Conservation (phyloP, 35 echinoderm and acorn worm genomes). For the Apostichopus japonicus region DNA sequence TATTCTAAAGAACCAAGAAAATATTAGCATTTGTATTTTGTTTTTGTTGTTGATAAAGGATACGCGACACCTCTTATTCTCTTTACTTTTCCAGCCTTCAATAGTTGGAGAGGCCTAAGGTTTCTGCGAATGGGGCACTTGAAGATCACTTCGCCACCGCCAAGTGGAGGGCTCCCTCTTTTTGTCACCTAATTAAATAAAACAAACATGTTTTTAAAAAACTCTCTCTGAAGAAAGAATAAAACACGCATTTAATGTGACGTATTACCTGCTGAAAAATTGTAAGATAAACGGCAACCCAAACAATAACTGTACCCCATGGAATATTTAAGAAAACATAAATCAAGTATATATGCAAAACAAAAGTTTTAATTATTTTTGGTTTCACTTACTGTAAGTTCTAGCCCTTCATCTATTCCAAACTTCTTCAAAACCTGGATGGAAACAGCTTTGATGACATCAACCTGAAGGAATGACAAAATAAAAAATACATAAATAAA, state of each 20-base stretch:
- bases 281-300: no score
- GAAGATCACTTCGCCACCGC: constrained; percentile 93
- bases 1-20: no score
- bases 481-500: background rate
- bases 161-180: constrained; percentile 70
- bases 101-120: constrained; percentile 79
- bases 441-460: constrained; percentile 88
- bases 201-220: background rate
- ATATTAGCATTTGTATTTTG: background rate
- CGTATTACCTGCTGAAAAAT: no score
- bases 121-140: constrained; percentile 84
- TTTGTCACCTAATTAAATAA: background rate
- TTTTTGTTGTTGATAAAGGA: constrained; percentile 61
- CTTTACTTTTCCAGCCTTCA: constrained; percentile 87
- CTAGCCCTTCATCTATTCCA: constrained; percentile 85
- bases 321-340: no score
- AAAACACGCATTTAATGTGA: background rate
- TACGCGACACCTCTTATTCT: constrained; percentile 96
- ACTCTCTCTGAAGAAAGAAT: background rate
- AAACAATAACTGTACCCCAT: no score
- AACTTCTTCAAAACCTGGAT: constrained; percentile 82
- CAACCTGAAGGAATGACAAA: constrained; percentile 63
- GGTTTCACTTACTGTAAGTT: constrained; percentile 73
- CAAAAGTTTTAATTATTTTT: no score
- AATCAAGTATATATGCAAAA: no score